Percentiles rank a stretch among this genome's conserved stretches.
These are phyloP conservation scores for Trachelus iudaicus DNA, from an alignment of 2,888 invertebrate genomes.

Conservation along the genomic window DNA sequence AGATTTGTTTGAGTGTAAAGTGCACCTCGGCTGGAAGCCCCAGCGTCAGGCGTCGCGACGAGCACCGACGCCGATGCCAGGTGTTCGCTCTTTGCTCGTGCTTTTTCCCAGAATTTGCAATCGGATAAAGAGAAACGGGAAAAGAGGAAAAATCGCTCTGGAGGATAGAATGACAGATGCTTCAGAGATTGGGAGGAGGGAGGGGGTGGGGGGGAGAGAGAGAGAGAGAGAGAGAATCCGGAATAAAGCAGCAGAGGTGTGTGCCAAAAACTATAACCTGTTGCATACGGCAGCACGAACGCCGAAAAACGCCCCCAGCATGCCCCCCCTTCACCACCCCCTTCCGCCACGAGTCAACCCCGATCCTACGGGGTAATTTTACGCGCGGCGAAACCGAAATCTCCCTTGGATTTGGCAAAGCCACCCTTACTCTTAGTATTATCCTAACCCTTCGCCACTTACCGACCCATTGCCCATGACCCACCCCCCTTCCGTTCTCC, in stretches of 20 bases:
- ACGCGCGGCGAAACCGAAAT: too few relatives aligned
- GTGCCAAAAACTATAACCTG: conserved; percentile 66
- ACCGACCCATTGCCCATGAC: too few relatives aligned
- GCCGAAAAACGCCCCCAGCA: conserved; percentile 62
- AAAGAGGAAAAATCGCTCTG: conserved; percentile 20
- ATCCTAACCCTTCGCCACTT: too few relatives aligned
- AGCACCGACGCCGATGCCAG: conserved; percentile 12
- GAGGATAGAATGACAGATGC: not conserved
- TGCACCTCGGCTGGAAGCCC: conserved; percentile 31
- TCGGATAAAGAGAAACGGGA: conserved; percentile 42
- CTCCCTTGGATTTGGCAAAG: too few relatives aligned
- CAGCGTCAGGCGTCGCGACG: too few relatives aligned
- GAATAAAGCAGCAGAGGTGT: conserved; percentile 43
- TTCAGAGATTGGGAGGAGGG: conserved; percentile 9
- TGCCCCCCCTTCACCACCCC: conserved; percentile 27
- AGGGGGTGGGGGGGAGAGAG: not conserved
- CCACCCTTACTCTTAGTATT: too few relatives aligned
- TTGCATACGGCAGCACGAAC: conserved; percentile 58
- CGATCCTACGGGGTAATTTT: too few relatives aligned
- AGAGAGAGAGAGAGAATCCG: conserved; percentile 17
- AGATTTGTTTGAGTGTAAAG: conserved; percentile 32
- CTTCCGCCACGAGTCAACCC: conserved; percentile 33
- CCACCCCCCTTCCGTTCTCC: too few relatives aligned
- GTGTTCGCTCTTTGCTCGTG: conserved; percentile 34
- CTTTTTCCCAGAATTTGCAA: conserved; percentile 38